Base-by-base conservation (phyloP, 2,113 vertebrate species). In the Hemiscyllium ocellatum region DNA sequence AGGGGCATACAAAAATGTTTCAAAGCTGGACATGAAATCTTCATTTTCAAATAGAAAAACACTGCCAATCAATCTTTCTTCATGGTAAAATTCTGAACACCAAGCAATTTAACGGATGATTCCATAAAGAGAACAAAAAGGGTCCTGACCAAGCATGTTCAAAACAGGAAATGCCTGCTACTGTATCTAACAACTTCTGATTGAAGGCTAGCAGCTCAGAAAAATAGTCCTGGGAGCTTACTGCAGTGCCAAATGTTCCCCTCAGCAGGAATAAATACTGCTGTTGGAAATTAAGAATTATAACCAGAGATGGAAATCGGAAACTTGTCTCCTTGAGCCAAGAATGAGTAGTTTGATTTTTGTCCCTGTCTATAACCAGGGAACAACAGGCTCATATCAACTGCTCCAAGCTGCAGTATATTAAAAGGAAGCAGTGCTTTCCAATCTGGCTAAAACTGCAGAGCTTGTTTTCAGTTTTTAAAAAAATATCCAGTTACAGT, bases 271-370 rank as follows among this genome's bases (percentile, higher is more conserved):
- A 70, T 94, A 70, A 94, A 94, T 66, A 68, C 93, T 72, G 93
- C 93, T 94, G 93, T 94, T 94, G 10, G 20, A 94, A 94, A 94
- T 94, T 94, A 94, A 94, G 66, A 94, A 94, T 70, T 47, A 70
- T 50, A 70, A 94, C 42, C 65, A 94, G 93, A 29, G 66, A 94
- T 94, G 93, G 93, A 94, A 94, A 94, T 94, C 37, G 37, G 93
- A 94, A 70, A 94, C 93, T 47, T 70, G 37, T 26, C 93, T 70
- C 37, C 47, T 70, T 94, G 66, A 68, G 37, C 93, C 93, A 94
- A 94, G 93, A 94, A 37, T 94, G 37, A 70, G 66, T 8, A 94
- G 93, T 69, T 70, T 94, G 93, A 70, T 12, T 70, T 94, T 94
- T 69, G 37, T 94, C 65, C 66, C 37, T 72, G 93, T 24, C 65